Evolutionary conservation across 1,140 invertebrate species (phyloP), one percentile per base, ranked within the genome.

Genomic region (Seison nebaliae): DNA sequence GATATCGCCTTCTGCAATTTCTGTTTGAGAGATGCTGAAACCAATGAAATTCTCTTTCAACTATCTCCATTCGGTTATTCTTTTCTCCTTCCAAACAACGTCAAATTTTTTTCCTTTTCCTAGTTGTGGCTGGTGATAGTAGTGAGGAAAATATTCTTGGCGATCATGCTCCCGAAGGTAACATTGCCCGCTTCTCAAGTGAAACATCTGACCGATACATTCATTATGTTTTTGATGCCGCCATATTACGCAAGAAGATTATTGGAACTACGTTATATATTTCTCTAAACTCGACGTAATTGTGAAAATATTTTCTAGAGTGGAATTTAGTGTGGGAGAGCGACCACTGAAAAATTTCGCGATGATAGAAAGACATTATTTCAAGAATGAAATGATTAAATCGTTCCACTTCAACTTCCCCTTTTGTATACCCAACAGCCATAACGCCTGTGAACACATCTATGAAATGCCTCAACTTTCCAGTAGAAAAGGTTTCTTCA

Each of bases 401-500:
- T 86, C 77, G n/a, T 96, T 94, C 63, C 86, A 96, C 55, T 96
- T 96, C 68, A 80, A 94, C 55, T 96, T 96, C 68, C 84, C 84
- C 29, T 96, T 91, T 59, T 93, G 84, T 52, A 93, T 96, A 61
- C 86, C 86, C 19, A 78, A 83, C 54, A 91, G 80, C 44, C 72
- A 73, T 49, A 96, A 94, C 54, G 86, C 83, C 4, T 88, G 83
- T 56, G 86, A 96, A 64, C 86, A 94, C 59, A 94, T 96, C 60
- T 96, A 96, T 59, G 80, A 93, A 59, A 93, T 96, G 67, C 86
- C 86, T 24, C 67, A 71, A 33, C 62, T 96, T 44, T 69, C 72
- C 46, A 61, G 70, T 30, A 72, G 81, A 52, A 62, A 84, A 50
- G 73, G 83, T 93, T 68, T 69, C 66, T 53, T 35, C 40, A 9